A percentile compares a stretch with the other conserved stretches of the same genome.
Conservation (phyloP, 2,113 vertebrate species). For the Actinemys pallida region DNA sequence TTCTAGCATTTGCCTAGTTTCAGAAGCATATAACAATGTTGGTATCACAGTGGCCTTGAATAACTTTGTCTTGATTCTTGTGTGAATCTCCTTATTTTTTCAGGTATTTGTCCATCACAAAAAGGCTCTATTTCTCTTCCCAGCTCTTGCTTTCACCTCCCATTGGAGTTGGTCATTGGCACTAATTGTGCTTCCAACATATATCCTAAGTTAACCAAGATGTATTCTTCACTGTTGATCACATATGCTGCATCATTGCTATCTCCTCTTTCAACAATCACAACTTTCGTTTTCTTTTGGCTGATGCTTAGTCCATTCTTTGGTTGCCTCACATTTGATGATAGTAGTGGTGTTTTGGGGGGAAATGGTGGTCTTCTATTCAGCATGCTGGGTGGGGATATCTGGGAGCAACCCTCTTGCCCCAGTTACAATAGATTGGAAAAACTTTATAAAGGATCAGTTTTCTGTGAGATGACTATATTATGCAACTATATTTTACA, state of each 20-base stretch:
- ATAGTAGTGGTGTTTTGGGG: not conserved
- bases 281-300: not conserved
- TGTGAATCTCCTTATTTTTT: not conserved
- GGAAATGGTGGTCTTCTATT: not conserved
- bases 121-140: not conserved
- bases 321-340: not conserved
- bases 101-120: not conserved
- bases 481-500: constrained; percentile 22
- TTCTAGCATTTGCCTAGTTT: not conserved
- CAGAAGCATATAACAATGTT: not conserved
- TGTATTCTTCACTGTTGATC: too few species aligned
- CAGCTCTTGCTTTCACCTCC: not conserved
- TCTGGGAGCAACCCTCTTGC: not conserved
- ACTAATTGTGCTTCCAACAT: not conserved
- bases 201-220: not conserved
- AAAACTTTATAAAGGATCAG: not conserved
- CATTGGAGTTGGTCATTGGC: not conserved
- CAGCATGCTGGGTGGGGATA: not conserved
- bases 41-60: not conserved
- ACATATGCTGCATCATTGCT: not conserved
- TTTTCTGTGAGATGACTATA: not conserved
- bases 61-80: not conserved
- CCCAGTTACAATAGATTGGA: not conserved
- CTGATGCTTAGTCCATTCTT: not conserved
- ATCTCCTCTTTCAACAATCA: not conserved